Evolutionary conservation across 2,888 invertebrate species (phyloP), one percentile per base, ranked within the genome.

Genomic region (Chrysopilus asiliformis): DNA sequence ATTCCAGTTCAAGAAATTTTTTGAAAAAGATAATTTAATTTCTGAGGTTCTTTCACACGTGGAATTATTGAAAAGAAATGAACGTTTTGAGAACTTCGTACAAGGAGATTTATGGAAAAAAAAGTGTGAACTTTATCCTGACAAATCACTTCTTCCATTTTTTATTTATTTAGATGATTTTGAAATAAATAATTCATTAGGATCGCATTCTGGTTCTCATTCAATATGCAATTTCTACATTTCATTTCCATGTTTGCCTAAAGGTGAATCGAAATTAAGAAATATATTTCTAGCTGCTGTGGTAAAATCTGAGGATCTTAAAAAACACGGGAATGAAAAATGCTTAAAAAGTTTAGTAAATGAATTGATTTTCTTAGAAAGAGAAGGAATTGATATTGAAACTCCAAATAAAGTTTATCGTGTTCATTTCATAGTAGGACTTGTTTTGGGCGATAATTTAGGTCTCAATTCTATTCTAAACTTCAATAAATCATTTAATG

Each of bases 91-190:
- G 27, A 44, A 42, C 35, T 40, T 41, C 24, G 16, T 42, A 22
- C 36, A 40, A 18, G 36, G 42, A 17, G 22, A 34, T n/a, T 37
- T 39, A 25, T 44, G 39, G 39, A 38, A 44, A 15, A 26, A 33
- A 16, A 44, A 42, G 32, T 32, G 28, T 17, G 9, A 19, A 22
- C 4, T 34, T 14, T 26, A 32, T 30, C 34, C 39, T 14, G 31
- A 20, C 5, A 34, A 34, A 34, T 15, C 4, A n/a, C 5, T 27
- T 2, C 6, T 34, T 27, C 27, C 34, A 18, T 34, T 27, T 24
- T 34, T 34, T 27, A 13, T 34, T 9, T 34, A 34, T 17, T 4
- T 18, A 3, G 33, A 33, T 14, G 33, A 33, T 24, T 20, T 33
- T 6, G 33, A 33, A 33, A 22, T 33, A 6, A 34, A 34, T 19